These are phyloP conservation scores for Orthosia incerta DNA, from an alignment of 2,888 invertebrate genomes.

Conservation along the genomic window DNA sequence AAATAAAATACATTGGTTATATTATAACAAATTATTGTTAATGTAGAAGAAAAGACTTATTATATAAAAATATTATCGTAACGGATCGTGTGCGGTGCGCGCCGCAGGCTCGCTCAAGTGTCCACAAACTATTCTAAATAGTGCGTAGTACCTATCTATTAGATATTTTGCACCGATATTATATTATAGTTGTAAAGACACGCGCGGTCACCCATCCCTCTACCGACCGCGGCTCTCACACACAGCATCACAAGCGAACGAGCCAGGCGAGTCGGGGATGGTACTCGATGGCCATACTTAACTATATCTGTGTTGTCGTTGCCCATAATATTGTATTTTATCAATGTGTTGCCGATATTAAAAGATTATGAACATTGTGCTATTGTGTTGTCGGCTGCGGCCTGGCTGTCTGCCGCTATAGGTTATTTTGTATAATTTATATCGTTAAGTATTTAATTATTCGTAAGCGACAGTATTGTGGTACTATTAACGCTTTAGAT, in stretches of 20 bases:
- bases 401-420: conserved; percentile 70
- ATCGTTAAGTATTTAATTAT: conserved; percentile 84
- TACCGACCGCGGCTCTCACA: conserved; percentile 21
- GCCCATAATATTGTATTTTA: conserved; percentile 74
- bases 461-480: conserved; percentile 82
- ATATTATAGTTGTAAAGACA: conserved; percentile 81
- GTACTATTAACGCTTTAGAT: conserved; percentile 85
- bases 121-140: conserved; percentile 89
- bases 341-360: conserved; percentile 75
- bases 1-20: conserved; percentile 79
- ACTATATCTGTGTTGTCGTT: conserved; percentile 73
- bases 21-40: conserved; percentile 86
- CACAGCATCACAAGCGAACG: conserved; percentile 50
- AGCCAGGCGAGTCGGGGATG: conserved; percentile 12
- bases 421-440: conserved; percentile 78
- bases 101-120: conserved; percentile 78
- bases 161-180: conserved; percentile 89
- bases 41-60: conserved; percentile 88
- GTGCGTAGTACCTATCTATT: conserved; percentile 85
- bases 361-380: conserved; percentile 47
- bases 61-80: conserved; percentile 77
- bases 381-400: conserved; percentile 60
- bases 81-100: conserved; percentile 72
- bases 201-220: conserved; percentile 67
- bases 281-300: conserved; percentile 31